Evolutionary conservation across 2,113 vertebrate genomes (phyloP).

Genomic region (Rhagologus leucostigma): DNA sequence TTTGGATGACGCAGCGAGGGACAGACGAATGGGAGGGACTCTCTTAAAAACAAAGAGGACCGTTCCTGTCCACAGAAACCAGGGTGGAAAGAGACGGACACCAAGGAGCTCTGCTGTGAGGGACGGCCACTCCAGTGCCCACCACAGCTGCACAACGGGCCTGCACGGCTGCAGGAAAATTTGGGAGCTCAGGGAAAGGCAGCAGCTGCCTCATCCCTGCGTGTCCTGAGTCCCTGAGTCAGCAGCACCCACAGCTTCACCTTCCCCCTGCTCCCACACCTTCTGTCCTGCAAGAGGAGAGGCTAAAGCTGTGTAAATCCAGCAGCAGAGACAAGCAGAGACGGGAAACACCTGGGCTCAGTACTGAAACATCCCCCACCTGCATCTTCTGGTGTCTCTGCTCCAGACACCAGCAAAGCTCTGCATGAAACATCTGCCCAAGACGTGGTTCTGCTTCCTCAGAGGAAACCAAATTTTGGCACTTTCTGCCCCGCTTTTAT

Average conservation of each 20-base stretch:
- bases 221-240: not conserved
- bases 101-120: rapidly evolving
- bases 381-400: not conserved
- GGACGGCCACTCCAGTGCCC: rapidly evolving
- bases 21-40: not conserved
- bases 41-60: slow-evolving; percentile 4
- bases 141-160: rapidly evolving
- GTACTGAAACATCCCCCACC: rapidly evolving
- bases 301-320: rapidly evolving
- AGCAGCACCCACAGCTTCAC: not conserved
- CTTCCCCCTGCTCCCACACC: not conserved
- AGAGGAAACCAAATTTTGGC: not conserved
- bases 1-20: not conserved
- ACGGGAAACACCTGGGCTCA: rapidly evolving
- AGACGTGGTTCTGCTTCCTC: not conserved
- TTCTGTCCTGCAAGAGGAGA: not conserved
- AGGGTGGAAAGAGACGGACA: rapidly evolving
- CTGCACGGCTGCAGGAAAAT: not conserved
- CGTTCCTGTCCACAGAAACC: not conserved
- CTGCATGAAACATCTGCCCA: rapidly evolving
- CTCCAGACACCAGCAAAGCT: not conserved
- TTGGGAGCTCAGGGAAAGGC: not conserved
- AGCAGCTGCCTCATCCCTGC: not conserved
- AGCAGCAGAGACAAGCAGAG: not conserved
- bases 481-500: not conserved